Evolutionary conservation across 2,113 vertebrate species (phyloP).

Genomic region (Aythya baeri): DNA sequence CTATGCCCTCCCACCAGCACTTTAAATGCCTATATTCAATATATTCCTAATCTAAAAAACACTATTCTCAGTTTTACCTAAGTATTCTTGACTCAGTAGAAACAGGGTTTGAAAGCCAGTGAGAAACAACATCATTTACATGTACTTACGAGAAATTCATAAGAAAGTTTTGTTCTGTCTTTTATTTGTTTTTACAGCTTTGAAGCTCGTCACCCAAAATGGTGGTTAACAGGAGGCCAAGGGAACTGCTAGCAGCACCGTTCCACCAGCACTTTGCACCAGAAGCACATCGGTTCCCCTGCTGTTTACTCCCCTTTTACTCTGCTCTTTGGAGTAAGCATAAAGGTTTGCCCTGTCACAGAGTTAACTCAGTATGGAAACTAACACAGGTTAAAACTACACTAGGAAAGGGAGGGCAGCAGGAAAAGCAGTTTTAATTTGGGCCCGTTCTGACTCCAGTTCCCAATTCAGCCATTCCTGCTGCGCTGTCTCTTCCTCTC

Average conservation of each 20-base stretch:
- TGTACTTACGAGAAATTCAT: background rate
- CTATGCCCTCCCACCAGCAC: background rate
- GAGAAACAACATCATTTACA: background rate
- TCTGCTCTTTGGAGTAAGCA: background rate
- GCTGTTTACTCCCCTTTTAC: background rate
- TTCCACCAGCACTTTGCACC: background rate
- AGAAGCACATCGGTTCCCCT: background rate
- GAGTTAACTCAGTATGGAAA: background rate
- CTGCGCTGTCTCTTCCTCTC: background rate
- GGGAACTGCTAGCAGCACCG: background rate
- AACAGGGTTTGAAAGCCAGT: background rate
- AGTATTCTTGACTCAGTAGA: background rate
- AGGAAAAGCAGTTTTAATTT: background rate
- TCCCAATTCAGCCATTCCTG: background rate
- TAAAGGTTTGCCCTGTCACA: conserved; percentile 6
- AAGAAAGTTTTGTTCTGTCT: background rate
- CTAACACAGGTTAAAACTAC: background rate
- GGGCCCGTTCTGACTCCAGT: background rate
- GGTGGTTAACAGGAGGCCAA: background rate
- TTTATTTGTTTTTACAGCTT: background rate
- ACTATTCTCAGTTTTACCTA: background rate
- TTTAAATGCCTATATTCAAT: background rate
- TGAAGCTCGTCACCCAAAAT: background rate
- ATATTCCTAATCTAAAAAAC: background rate
- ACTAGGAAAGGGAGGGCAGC: background rate